Evolutionary conservation across 2,797 vertebrate species (phyloP), one percentile per base, ranked within the genome.

Genomic region (Fistularia commersonii): DNA sequence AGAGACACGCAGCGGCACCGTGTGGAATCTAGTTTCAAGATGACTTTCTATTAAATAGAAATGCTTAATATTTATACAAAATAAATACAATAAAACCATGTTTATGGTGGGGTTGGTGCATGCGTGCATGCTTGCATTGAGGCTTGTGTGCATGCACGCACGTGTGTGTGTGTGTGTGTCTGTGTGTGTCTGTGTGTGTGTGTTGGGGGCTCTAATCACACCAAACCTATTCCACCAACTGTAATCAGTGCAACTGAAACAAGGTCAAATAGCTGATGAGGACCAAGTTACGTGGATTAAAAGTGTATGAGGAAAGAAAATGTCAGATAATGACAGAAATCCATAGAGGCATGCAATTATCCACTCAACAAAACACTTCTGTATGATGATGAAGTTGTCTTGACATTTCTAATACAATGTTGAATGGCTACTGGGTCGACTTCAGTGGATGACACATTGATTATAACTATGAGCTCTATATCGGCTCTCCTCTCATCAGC

Each of bases 381-480:
- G 45, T 64, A 12, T 42, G 12, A 6, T 36, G 67, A 65, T 66
- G 47, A 74, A 58, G 37, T 23, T 23, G 23, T 4, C 23, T 23
- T 23, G 23, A 23, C 23, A 53, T 66, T 63, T 55, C 60, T 50
- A 46, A 51, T 60, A 63, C 41, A 23, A 12, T 64, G 51, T 62
- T 69, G 43, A 63, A 71, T 66, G 54, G 54, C 66, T 64, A 37
- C 48, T 70, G 68, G 64, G 63, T 46, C 51, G 54, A 65, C 54
- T 66, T 66, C 43, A 52, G 48, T 23, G 40, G 15, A 50, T 61
- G 58, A 64, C 61, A 61, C 67, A 49, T 37, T 48, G 45, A 61
- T 61, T 61, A 67, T 67, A 45, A 61, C 53, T 46, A 8, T 31
- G 35, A 39, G 11, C 35, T 0, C 5, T 5, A 8, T 11, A 33